Percentiles rank a stretch among this genome's conserved stretches.
phyloP scores from a whole-genome alignment of 2,797 vertebrate genomes.

The Protonibea diacanthus region DNA sequence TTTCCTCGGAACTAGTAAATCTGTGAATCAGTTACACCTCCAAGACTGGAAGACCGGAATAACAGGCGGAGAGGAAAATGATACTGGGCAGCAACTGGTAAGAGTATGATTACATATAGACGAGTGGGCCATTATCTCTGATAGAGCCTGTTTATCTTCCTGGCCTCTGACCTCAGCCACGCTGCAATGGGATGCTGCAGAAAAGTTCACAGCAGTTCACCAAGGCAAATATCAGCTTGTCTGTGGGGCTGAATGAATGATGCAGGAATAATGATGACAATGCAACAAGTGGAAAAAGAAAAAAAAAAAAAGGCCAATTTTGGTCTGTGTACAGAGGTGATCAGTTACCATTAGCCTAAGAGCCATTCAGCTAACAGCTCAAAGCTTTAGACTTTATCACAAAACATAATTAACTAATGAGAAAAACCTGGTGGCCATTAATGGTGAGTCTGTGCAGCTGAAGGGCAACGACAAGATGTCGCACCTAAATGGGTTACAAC shows the following conservation, averaged over 20 bases:
- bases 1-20: constrained; percentile 31
- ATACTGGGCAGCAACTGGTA: constrained; percentile 16
- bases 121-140: constrained; percentile 49
- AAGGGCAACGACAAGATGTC: constrained; percentile 69
- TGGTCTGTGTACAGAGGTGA: constrained; percentile 39
- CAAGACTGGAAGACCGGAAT: constrained; percentile 38
- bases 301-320: constrained; percentile 43
- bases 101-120: constrained; percentile 53
- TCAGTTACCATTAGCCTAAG: constrained; percentile 64
- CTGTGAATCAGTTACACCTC: constrained; percentile 31
- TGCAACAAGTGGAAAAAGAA: constrained; percentile 44
- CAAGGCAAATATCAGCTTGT: constrained; percentile 29
- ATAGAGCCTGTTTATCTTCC: constrained; percentile 20
- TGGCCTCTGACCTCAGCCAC: constrained; percentile 33
- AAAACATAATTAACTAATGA: constrained; percentile 78
- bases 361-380: constrained; percentile 54
- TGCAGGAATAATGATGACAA: constrained; percentile 27
- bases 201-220: constrained; percentile 29
- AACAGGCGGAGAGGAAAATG: constrained; percentile 42
- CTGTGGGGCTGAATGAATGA: constrained; percentile 43
- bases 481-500: constrained; percentile 63
- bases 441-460: constrained; percentile 52
- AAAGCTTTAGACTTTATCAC: constrained; percentile 62
- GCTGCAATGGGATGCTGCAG: constrained; percentile 20
- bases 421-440: constrained; percentile 71